Percentiles rank a stretch among this genome's conserved stretches.
These are phyloP conservation scores for Pterophyllum scalare DNA, from an alignment of 2,113 vertebrate genomes.

Conservation along the genomic window DNA sequence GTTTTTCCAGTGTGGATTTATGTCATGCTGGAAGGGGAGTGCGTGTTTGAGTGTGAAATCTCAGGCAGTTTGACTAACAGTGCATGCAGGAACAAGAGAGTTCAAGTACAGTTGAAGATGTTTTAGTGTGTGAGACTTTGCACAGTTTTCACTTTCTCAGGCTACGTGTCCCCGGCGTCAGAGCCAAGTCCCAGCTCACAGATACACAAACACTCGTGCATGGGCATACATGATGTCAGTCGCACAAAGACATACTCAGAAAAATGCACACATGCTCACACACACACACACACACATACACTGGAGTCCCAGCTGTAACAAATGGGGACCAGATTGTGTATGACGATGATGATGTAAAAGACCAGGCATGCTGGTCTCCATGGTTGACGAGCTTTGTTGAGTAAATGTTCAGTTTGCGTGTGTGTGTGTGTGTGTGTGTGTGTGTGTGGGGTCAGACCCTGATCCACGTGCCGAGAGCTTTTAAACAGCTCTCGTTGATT, in stretches of 20 bases:
- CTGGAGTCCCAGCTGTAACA: constrained; percentile 70
- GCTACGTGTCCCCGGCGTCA: constrained; percentile 33
- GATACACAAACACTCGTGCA: constrained; percentile 22
- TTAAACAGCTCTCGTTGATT: constrained; percentile 38
- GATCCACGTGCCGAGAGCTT: constrained; percentile 46
- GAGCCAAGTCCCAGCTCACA: constrained; percentile 42
- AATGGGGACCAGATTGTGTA: constrained; percentile 77
- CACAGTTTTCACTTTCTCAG: constrained; percentile 52
- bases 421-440: constrained; percentile 16
- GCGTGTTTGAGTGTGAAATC: neutral
- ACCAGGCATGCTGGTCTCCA: constrained; percentile 77
- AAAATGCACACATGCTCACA: constrained; percentile 29
- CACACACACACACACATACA: constrained; percentile 30
- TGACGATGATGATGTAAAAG: constrained; percentile 74
- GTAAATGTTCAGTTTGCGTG: constrained; percentile 63
- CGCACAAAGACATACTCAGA: constrained; percentile 18
- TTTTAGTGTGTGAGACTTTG: constrained; percentile 47
- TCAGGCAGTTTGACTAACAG: constrained; percentile 19
- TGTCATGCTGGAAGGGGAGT: constrained; percentile 31
- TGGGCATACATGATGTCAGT: constrained; percentile 32
- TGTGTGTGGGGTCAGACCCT: constrained; percentile 33
- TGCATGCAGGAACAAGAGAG: constrained; percentile 16
- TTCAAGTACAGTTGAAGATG: constrained; percentile 52
- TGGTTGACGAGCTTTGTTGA: constrained; percentile 72
- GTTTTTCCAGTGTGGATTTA: constrained; percentile 45